Evolutionary conservation across 2,113 vertebrate genomes (phyloP).

Genomic region (Conger conger): DNA sequence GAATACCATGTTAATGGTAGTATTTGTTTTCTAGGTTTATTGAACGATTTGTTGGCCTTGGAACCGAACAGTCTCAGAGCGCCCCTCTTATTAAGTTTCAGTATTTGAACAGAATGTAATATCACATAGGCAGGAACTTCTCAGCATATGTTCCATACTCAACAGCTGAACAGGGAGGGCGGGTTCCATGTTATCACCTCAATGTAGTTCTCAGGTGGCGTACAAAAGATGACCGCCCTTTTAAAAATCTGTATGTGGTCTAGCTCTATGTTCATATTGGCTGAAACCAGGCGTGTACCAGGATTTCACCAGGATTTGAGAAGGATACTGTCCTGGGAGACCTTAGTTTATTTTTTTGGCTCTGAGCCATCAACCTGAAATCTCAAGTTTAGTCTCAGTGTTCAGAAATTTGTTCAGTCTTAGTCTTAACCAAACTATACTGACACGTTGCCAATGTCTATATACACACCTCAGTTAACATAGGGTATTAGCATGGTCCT

Average conservation of each 20-base stretch:
- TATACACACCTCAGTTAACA: background rate
- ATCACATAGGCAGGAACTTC: slow-evolving; percentile 20
- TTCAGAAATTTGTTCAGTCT: background rate
- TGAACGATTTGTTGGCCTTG: slow-evolving; percentile 26
- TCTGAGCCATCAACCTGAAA: background rate
- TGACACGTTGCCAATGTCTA: background rate
- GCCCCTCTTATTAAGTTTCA: slow-evolving; percentile 14
- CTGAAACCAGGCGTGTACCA: background rate
- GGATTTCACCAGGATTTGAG: background rate
- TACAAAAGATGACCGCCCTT: slow-evolving; percentile 20
- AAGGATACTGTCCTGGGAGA: background rate
- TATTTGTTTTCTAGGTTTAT: slow-evolving; percentile 11
- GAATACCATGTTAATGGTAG: slow-evolving; percentile 25
- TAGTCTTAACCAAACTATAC: background rate
- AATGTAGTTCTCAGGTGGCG: slow-evolving; percentile 14
- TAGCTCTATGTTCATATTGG: background rate
- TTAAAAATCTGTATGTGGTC: background rate
- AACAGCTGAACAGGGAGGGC: background rate
- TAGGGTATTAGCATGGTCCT: background rate
- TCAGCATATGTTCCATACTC: slow-evolving; percentile 18
- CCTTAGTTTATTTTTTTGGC: background rate
- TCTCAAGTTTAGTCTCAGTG: background rate
- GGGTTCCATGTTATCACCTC: slow-evolving; percentile 15
- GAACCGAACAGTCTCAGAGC: slow-evolving; percentile 8
- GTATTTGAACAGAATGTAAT: slow-evolving; percentile 20